Evolutionary conservation across 1,140 invertebrate genomes (phyloP).

Genomic region (Diabrotica undecimpunctata): DNA sequence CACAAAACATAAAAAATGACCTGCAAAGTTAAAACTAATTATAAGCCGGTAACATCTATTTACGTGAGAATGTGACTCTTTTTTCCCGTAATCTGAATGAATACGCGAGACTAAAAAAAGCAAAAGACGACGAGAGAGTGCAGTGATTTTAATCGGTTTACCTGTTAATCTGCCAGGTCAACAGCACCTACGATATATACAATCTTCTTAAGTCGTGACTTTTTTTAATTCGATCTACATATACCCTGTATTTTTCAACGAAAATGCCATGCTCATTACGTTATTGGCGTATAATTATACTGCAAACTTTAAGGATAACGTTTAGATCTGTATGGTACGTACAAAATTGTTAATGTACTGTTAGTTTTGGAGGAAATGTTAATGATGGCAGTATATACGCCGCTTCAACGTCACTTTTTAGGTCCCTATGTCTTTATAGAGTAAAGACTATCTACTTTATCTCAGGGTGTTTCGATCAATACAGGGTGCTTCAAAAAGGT

Average conservation of each 20-base stretch:
- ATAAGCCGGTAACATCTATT: no score
- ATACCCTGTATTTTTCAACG: constrained; percentile 20
- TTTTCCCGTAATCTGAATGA: background rate
- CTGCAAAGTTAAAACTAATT: no score
- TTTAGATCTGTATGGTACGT: no score
- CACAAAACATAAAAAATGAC: no score
- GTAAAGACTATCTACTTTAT: no score
- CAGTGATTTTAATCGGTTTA: constrained; percentile 44
- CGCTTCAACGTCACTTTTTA: no score
- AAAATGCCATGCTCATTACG: background rate
- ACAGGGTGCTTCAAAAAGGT: no score
- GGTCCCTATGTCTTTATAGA: no score
- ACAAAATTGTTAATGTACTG: no score
- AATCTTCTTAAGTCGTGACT: constrained; percentile 35
- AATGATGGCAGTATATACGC: no score
- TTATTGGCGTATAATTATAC: background rate
- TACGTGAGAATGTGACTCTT: background rate
- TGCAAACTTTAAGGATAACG: background rate
- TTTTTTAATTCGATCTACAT: constrained; percentile 31
- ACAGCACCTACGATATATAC: constrained; percentile 36
- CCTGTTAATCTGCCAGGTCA: constrained; percentile 42
- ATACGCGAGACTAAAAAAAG: background rate
- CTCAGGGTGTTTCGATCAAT: no score
- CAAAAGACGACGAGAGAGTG: background rate
- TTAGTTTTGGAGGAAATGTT: no score